Percentiles rank a stretch among this genome's conserved stretches.
Evolutionary conservation across 2,113 vertebrate genomes (phyloP).

Genomic region (Apeltes quadracus): DNA sequence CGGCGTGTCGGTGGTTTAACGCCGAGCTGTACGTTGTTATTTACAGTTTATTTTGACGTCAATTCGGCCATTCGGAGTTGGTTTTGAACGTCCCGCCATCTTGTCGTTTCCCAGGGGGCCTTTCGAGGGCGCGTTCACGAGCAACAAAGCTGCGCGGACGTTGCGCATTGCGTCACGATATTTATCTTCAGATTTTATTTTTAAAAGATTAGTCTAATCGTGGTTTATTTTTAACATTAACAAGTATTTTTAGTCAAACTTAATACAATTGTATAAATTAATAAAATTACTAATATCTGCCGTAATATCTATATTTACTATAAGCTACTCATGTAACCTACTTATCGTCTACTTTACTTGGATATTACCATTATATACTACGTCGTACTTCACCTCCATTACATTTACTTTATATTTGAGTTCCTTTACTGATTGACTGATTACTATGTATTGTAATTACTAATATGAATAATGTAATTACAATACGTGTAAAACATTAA

Average conservation of each 20-base stretch:
- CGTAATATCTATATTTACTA: background rate
- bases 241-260: background rate
- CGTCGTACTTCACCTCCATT: background rate
- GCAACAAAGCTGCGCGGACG: background rate
- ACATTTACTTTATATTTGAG: background rate
- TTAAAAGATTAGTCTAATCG: background rate
- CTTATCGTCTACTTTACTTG: background rate
- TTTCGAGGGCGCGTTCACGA: conserved; percentile 35
- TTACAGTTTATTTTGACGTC: background rate
- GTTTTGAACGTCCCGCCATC: conserved; percentile 62
- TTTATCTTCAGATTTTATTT: background rate
- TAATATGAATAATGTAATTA: background rate
- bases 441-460: no score
- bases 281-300: background rate
- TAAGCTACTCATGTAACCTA: background rate
- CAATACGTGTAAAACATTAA: background rate
- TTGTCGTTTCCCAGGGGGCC: conserved; percentile 49
- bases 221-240: background rate
- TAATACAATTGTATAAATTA: background rate
- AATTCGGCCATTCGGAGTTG: background rate
- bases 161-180: background rate
- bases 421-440: background rate
- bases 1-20: background rate
- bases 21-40: accelerated
- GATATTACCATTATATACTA: background rate